Percentiles rank a stretch among this genome's conserved stretches.
phyloP scores from a whole-genome alignment of 2,797 vertebrate genomes.

The Diplodus sargus region DNA sequence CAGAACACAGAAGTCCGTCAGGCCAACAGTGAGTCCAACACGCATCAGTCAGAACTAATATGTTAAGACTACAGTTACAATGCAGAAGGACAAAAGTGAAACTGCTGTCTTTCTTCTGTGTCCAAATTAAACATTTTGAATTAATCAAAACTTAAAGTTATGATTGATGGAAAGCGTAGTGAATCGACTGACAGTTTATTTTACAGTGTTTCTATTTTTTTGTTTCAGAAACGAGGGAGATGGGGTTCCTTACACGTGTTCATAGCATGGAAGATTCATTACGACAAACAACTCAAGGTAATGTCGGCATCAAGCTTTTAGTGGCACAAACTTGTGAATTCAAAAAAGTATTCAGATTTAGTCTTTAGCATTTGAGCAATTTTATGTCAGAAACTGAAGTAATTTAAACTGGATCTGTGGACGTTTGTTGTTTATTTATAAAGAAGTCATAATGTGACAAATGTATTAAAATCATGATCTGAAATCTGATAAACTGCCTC shows the following conservation, averaged over 20 bases:
- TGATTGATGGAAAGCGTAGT: neutral
- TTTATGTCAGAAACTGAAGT: neutral
- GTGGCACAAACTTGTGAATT: neutral
- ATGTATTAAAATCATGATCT: neutral
- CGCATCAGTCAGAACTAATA: neutral
- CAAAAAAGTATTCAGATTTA: neutral
- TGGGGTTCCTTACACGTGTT: conserved; percentile 68
- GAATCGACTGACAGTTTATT: neutral
- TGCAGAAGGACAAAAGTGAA: neutral
- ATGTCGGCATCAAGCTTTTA: neutral
- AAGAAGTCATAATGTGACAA: neutral
- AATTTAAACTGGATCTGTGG: neutral
- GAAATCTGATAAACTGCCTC: too few species aligned
- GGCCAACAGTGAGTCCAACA: conserved; percentile 46
- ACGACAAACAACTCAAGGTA: conserved; percentile 70
- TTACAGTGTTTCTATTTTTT: neutral
- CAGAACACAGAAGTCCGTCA: conserved; percentile 40
- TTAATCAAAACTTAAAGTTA: too few species aligned
- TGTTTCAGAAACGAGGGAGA: conserved; percentile 61
- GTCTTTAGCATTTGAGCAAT: neutral
- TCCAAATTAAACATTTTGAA: neutral
- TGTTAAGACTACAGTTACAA: neutral
- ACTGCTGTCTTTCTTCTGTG: neutral
- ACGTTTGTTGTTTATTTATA: neutral
- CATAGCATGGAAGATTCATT: conserved; percentile 76